phyloP scores from a whole-genome alignment of 2,113 vertebrate species.

The Stercorarius parasiticus region DNA sequence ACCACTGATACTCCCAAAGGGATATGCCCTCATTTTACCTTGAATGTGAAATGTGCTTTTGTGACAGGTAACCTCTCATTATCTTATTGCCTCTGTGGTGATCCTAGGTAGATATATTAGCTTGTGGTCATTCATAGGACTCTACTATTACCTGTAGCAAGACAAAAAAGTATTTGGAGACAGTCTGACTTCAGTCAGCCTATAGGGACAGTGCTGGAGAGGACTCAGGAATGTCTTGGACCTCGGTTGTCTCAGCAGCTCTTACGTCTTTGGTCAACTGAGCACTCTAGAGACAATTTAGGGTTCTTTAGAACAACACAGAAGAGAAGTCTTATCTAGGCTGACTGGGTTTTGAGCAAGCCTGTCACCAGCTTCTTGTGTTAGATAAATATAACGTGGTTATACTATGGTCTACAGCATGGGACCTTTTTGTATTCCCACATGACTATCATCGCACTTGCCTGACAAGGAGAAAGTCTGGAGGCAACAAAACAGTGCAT shows the following conservation, averaged over 20 bases:
- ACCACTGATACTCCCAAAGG: background rate
- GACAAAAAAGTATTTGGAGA: background rate
- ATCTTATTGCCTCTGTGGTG: background rate
- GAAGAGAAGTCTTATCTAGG: background rate
- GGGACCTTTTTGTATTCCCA: background rate
- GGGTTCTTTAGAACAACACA: background rate
- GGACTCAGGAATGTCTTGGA: background rate
- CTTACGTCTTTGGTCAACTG: background rate
- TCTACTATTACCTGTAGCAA: background rate
- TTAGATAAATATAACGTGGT: background rate
- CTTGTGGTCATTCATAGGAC: background rate
- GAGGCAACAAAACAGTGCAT: background rate
- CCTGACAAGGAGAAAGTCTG: background rate
- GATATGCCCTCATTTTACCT: background rate
- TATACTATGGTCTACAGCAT: background rate
- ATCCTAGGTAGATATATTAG: background rate
- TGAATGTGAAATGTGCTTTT: background rate
- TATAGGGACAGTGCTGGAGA: background rate
- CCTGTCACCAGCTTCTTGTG: background rate
- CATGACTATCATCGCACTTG: background rate
- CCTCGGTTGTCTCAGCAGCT: background rate
- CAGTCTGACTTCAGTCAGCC: background rate
- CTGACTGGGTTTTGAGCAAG: background rate
- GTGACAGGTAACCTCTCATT: background rate
- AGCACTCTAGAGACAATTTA: background rate